A percentile compares a stretch with the other conserved stretches of the same genome.
Conservation (phyloP, 2,888 invertebrate genomes). For the Druceiella hillmani region DNA sequence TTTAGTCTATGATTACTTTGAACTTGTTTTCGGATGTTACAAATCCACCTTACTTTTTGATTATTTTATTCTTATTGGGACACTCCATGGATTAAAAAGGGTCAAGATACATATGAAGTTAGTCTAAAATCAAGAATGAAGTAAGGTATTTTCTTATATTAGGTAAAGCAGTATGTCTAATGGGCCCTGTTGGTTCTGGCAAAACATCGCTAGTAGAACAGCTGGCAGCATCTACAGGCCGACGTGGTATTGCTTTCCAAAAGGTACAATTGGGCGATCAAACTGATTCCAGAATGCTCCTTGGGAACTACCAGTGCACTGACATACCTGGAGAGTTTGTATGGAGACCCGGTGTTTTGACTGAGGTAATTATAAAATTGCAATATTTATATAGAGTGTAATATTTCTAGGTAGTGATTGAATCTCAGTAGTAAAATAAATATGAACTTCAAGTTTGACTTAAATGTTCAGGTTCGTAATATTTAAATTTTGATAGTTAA, state of each 20-base stretch:
- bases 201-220: slow-evolving; percentile 89
- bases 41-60: too few relatives aligned
- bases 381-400: background rate
- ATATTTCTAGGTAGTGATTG: background rate
- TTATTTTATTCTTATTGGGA: too few relatives aligned
- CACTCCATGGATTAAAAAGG: too few relatives aligned
- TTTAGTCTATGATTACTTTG: too few relatives aligned
- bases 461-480: too few relatives aligned
- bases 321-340: slow-evolving; percentile 96
- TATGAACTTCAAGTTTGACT: too few relatives aligned
- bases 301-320: slow-evolving; percentile 92
- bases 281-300: slow-evolving; percentile 90
- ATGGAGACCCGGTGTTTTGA: slow-evolving; percentile 93
- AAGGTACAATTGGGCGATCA: slow-evolving; percentile 96
- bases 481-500: too few relatives aligned
- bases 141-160: slow-evolving; percentile 3
- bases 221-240: slow-evolving; percentile 75
- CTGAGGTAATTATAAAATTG: slow-evolving; percentile 53
- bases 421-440: background rate
- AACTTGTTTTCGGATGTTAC: too few relatives aligned
- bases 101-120: too few relatives aligned
- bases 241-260: slow-evolving; percentile 48
- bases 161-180: slow-evolving; percentile 65
- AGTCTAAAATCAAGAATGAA: background rate
- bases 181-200: slow-evolving; percentile 91